Percentiles rank a stretch among this genome's conserved stretches.
phyloP scores from a whole-genome alignment of 2,888 invertebrate species.

The Acronicta alni region DNA sequence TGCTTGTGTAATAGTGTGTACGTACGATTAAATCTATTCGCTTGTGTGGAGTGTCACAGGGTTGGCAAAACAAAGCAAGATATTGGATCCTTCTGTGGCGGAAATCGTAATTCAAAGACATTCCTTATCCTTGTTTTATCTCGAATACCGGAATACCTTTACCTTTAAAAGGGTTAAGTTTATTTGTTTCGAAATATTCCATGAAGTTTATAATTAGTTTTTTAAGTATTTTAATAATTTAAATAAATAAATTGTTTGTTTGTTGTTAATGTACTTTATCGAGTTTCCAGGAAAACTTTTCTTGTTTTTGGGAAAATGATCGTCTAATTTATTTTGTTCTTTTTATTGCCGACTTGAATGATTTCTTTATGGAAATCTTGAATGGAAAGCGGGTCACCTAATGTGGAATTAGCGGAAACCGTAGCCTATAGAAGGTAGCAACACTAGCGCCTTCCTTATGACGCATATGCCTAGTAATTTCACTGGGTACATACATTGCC shows the following conservation, averaged over 20 bases:
- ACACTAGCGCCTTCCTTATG: too few species aligned
- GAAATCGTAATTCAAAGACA: constrained; percentile 2
- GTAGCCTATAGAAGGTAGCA: too few species aligned
- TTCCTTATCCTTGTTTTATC: constrained; percentile 5
- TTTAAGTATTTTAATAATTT: constrained; percentile 41
- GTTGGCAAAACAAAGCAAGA: constrained; percentile 15
- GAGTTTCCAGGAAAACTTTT: background rate
- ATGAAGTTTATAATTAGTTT: constrained; percentile 26
- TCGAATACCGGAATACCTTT: constrained; percentile 17
- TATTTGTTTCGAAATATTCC: constrained; percentile 16
- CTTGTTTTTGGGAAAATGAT: background rate
- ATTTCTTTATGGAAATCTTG: too few species aligned
- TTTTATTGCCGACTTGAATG: too few species aligned
- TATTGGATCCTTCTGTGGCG: background rate
- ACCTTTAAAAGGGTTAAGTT: constrained; percentile 19
- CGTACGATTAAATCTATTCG: background rate
- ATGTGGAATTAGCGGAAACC: too few species aligned
- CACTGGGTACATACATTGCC: too few species aligned
- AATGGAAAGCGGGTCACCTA: too few species aligned
- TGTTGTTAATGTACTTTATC: background rate
- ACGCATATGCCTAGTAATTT: too few species aligned
- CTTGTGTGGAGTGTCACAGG: background rate
- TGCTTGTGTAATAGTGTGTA: background rate
- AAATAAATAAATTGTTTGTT: constrained; percentile 24
- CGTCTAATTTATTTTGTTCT: too few species aligned